Conservation (phyloP, 2,113 vertebrate genomes). For the Ptyas mucosa region DNA sequence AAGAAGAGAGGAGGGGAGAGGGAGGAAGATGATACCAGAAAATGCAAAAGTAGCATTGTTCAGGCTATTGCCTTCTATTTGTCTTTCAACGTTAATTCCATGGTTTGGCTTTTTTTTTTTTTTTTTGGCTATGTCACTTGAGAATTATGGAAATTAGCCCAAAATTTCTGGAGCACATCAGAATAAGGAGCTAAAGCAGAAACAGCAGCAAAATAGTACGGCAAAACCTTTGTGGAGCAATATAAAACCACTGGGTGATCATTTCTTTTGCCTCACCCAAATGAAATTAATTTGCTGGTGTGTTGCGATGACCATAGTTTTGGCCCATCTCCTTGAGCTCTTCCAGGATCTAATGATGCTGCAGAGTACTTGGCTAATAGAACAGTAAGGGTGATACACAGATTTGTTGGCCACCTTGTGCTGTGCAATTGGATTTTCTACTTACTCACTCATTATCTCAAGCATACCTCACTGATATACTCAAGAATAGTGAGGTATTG, state of each 20-base stretch:
- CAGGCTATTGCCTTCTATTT: background rate
- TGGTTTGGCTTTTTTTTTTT: background rate
- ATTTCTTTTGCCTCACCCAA: background rate
- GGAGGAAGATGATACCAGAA: background rate
- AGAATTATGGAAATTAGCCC: background rate
- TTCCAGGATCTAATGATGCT: constrained; percentile 17
- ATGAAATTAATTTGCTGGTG: background rate
- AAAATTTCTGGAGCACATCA: background rate
- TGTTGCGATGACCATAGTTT: background rate
- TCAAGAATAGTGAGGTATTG: constrained; percentile 60
- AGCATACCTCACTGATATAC: constrained; percentile 55
- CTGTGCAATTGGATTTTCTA: constrained; percentile 67
- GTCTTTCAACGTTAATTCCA: background rate
- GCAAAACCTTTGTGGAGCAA: too few species aligned
- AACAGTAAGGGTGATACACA: constrained; percentile 39
- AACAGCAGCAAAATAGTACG: background rate
- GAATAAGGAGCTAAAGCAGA: background rate
- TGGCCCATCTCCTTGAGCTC: background rate
- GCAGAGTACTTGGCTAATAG: constrained; percentile 36
- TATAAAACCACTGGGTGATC: background rate
- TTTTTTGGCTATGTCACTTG: background rate
- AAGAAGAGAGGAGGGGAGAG: background rate
- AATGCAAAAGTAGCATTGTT: background rate
- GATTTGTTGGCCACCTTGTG: constrained; percentile 48
- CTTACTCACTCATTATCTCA: constrained; percentile 66